Base-by-base conservation (phyloP, 1,140 invertebrate genomes). In the Lamellibrachia luymesi region DNA sequence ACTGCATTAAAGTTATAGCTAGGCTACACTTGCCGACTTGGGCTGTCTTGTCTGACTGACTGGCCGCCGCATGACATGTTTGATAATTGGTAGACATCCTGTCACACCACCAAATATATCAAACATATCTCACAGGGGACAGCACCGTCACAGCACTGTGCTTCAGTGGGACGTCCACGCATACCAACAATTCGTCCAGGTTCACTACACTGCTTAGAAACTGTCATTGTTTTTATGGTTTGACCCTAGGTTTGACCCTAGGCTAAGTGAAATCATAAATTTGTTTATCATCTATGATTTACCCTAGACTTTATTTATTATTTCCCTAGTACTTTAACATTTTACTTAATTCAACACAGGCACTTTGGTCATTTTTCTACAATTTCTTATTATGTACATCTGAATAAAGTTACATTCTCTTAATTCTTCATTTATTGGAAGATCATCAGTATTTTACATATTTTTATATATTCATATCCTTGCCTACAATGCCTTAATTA, bases 21-120 rank as follows among this genome's bases (percentile, higher is more conserved):
- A 80, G 64, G 64, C 5, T 80, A 80, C 64, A 80, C 64, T 80
- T 80, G 64, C 25, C 25, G 8, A 2, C 64, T 22, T 22, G 64
- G 5, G 5, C 64, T 22, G 5, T 8, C 64, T 80, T 10, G 64
- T 17, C 64, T 80, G 51, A 91, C 49, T 49, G n/a, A 50, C 56
- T 56, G 38, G 13, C 90, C 92, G 92, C 94, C 93, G 95, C 94
- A 93, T 96, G 98, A 99, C 99, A 99, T 99, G 98, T 99, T 98
- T 99, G 98, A 99, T 98, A 99, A 98, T 98, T 98, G 98, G 98
- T 98, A 98, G 98, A 98, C 96, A 95, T 96, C 95, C 95, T 93
- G 93, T 64, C 96, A 96, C 97, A 98, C 98, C 99, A 99, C 98
- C 98, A 99, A 99, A 98, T 99, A 99, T 99, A 99, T 99, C 98